Base-by-base conservation (phyloP, 2,888 invertebrate genomes). In the Busseola fusca region DNA sequence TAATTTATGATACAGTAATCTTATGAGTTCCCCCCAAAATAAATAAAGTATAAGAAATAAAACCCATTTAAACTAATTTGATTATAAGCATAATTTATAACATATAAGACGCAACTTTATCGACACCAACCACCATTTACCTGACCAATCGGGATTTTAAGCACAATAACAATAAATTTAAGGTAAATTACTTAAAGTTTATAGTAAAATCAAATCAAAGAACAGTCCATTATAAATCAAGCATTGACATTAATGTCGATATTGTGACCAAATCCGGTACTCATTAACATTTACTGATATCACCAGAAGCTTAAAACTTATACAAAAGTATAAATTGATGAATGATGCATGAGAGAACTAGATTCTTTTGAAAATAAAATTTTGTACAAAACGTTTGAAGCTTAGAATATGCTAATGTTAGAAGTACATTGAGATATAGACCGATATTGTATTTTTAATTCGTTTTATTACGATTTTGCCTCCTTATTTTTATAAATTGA, bases 231-330 rank as follows among this genome's bases (percentile, higher is more conserved):
- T 87, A 92, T 93, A 89, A 91, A 92, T 93, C 91, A 91, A 88
- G 84, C 80, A 90, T 90, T 84, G 92, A 93, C 92, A 88, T 90
- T 92, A 90, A 92, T 92, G 89, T 89, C 76, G 82, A 86, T 86
- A 88, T 86, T 85, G 87, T 86, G 86, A 87, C 88, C 85, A 89
- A 93, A 92, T 91, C 91, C 90, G 90, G 90, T 89, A 86, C 85
- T 84, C 81, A 93, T 94, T 94, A 91, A 91, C 93, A 92, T 93
- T 91, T 92, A 90, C 88, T 89, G 90, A 93, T 93, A 93, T 88
- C 89, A 91, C 92, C 93, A 94, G 94, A 93, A 94, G 93, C 94
- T 86, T 87, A 88, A 84, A 91, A 86, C 87, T 87, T 89, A 92
- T 91, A 88, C 88, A 81, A 87, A 90, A 85, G 83, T 87, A 88